phyloP scores from a whole-genome alignment of 2,888 invertebrate species.

The Anticlea derivata region DNA sequence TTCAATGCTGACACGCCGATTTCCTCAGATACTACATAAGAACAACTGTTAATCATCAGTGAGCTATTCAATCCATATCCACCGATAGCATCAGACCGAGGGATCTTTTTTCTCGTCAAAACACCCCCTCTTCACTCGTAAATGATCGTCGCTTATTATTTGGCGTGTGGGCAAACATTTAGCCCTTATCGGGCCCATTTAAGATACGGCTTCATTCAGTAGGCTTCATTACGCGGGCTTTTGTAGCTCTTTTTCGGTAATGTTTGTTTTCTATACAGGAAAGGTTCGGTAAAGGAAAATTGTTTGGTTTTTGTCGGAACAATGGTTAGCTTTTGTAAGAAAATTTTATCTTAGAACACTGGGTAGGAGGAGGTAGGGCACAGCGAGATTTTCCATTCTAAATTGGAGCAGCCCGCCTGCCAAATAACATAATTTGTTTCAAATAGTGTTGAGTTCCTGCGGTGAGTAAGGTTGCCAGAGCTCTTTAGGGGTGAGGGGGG shows the following conservation, averaged over 20 bases:
- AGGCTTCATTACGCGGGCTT: constrained; percentile 26
- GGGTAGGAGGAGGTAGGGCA: too few species aligned
- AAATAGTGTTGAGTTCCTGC: too few species aligned
- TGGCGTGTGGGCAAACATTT: constrained; percentile 83
- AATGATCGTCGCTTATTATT: constrained; percentile 82
- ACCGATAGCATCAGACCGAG: constrained; percentile 16
- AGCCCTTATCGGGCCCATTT: constrained; percentile 81
- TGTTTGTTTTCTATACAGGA: constrained; percentile 27
- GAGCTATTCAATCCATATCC: constrained; percentile 21
- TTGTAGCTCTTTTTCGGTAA: constrained; percentile 27
- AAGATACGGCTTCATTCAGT: constrained; percentile 82
- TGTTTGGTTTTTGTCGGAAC: constrained; percentile 3
- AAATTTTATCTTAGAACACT: background rate
- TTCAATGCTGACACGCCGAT: background rate
- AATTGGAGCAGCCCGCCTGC: too few species aligned
- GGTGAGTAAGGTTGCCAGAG: too few species aligned
- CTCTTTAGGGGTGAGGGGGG: too few species aligned
- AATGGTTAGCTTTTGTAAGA: background rate
- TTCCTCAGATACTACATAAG: background rate
- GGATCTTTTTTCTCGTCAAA: constrained; percentile 59
- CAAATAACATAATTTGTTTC: too few species aligned
- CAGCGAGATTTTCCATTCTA: too few species aligned
- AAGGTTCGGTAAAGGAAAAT: constrained; percentile 1
- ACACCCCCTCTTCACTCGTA: constrained; percentile 58
- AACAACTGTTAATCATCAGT: constrained; percentile 1